phyloP scores from a whole-genome alignment of 2,113 vertebrate species.

The Geococcyx californianus region DNA sequence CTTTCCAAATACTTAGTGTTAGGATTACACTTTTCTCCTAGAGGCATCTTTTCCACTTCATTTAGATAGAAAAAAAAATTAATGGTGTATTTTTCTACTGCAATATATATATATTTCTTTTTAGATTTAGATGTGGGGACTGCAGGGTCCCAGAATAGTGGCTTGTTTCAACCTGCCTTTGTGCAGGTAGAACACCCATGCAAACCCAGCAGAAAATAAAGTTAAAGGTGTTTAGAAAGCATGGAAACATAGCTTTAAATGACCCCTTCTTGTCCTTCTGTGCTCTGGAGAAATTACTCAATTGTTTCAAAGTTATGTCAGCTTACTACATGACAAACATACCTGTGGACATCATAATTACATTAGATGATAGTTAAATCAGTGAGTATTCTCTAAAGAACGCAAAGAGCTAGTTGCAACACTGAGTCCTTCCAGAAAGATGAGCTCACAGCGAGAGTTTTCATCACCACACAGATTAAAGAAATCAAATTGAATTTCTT shows the following conservation, averaged over 20 bases:
- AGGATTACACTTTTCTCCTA: neutral
- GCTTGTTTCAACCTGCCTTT: neutral
- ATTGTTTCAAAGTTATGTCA: neutral
- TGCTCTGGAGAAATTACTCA: neutral
- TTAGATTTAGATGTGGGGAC: neutral
- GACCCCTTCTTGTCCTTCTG: neutral
- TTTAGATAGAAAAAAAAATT: neutral
- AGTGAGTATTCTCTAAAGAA: constrained; percentile 35
- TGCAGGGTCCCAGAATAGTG: neutral
- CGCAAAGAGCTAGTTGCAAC: constrained; percentile 32
- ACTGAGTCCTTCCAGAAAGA: constrained; percentile 48
- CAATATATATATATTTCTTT: neutral
- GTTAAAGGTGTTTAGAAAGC: neutral
- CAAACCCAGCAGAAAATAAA: neutral
- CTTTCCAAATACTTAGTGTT: neutral
- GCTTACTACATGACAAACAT: constrained; percentile 7
- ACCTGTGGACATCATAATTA: neutral
- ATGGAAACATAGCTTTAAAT: neutral
- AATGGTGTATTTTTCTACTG: neutral
- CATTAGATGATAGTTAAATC: constrained; percentile 25
- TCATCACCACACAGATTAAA: constrained; percentile 37
- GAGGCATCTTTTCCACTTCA: neutral
- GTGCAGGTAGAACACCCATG: accelerated
- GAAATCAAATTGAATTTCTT: neutral
- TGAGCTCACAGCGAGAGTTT: constrained; percentile 12